These are phyloP conservation scores for Orthosia gothica DNA, from an alignment of 2,888 invertebrate species.

Conservation along the genomic window DNA sequence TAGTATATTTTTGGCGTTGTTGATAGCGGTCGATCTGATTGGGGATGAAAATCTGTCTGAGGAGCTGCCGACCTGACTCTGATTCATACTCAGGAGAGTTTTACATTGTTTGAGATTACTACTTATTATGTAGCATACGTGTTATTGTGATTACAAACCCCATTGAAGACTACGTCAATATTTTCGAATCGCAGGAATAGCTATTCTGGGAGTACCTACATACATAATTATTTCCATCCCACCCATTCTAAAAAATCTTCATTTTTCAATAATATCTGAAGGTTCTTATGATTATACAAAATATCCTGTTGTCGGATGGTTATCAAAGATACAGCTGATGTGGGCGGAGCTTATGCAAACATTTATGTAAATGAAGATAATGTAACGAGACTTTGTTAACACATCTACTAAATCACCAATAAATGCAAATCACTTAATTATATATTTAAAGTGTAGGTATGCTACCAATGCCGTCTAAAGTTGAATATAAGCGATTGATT, in stretches of 20 bases:
- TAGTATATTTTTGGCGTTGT: not conserved
- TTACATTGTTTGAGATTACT: not conserved
- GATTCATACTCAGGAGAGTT: not conserved
- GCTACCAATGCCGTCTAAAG: conserved; percentile 23
- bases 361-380: conserved; percentile 31
- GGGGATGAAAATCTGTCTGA: not conserved
- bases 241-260: not conserved
- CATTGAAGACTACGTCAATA: not conserved
- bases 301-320: not conserved
- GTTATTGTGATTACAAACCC: not conserved
- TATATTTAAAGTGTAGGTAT: conserved; percentile 32
- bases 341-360: conserved; percentile 40
- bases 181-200: not conserved
- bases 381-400: conserved; percentile 38
- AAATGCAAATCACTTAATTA: conserved; percentile 42
- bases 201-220: not conserved
- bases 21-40: not conserved
- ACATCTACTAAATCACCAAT: conserved; percentile 38
- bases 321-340: conserved; percentile 40
- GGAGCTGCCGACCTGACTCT: not conserved
- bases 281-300: not conserved
- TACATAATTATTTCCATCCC: not conserved
- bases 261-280: not conserved
- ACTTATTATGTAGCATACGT: not conserved
- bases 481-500: conserved; percentile 10